phyloP scores from a whole-genome alignment of 2,113 vertebrate genomes.

The Suricata suricatta region DNA sequence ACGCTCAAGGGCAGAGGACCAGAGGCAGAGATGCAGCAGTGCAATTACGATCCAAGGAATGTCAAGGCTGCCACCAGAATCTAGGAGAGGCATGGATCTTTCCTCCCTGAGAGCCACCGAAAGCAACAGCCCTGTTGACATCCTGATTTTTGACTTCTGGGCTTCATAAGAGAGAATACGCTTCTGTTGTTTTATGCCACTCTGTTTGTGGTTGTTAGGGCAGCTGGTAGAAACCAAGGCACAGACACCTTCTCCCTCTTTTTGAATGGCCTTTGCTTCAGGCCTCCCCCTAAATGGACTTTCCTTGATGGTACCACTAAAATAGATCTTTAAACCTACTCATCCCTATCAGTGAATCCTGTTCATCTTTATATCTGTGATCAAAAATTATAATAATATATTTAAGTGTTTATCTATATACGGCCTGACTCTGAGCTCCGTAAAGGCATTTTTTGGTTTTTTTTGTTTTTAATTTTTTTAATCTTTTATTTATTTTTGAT shows the following conservation, averaged over 20 bases:
- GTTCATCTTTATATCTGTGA: neutral
- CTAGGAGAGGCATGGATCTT: neutral
- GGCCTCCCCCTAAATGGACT: neutral
- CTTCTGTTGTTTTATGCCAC: neutral
- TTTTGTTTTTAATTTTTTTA: too few species aligned
- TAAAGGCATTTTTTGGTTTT: neutral
- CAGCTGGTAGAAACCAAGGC: neutral
- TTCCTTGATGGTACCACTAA: neutral
- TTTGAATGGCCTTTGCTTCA: neutral
- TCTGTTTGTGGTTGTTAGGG: neutral
- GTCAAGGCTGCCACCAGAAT: fast-evolving
- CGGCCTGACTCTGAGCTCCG: neutral
- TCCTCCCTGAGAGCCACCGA: neutral
- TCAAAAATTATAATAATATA: neutral
- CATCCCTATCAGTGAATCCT: neutral
- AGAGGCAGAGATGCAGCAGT: neutral
- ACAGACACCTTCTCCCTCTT: neutral
- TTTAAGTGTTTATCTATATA: neutral
- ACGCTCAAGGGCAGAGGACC: neutral
- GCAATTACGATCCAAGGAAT: neutral
- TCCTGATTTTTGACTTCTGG: neutral
- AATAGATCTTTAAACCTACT: neutral
- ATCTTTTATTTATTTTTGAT: too few species aligned
- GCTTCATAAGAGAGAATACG: neutral
- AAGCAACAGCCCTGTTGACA: neutral